A percentile compares a stretch with the other conserved stretches of the same genome.
phyloP scores from a whole-genome alignment of 2,113 vertebrate species.

The Macrotis lagotis region DNA sequence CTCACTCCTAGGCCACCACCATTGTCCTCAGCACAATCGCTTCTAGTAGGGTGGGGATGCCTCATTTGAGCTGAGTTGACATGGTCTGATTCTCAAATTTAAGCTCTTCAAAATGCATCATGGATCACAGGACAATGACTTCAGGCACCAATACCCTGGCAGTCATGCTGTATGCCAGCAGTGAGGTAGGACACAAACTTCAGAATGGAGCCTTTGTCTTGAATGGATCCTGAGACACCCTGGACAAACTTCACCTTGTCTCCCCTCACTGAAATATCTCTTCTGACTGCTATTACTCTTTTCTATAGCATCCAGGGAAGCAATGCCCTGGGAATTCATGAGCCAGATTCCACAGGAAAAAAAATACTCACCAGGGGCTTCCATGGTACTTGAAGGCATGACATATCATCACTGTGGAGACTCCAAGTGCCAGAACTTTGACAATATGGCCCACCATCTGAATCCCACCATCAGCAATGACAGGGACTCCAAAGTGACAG shows the following conservation, averaged over 20 bases:
- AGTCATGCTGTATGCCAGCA: slow-evolving; percentile 94
- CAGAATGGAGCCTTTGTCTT: slow-evolving; percentile 96
- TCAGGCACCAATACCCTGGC: slow-evolving; percentile 95
- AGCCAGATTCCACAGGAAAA: slow-evolving; percentile 94
- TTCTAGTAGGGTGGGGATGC: slow-evolving; percentile 94
- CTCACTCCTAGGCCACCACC: slow-evolving; percentile 72
- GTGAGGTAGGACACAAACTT: slow-evolving; percentile 96
- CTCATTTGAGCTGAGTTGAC: slow-evolving; percentile 95
- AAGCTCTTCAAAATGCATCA: slow-evolving; percentile 97
- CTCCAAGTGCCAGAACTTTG: slow-evolving; percentile 93
- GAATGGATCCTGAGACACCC: slow-evolving; percentile 93
- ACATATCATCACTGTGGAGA: slow-evolving; percentile 97
- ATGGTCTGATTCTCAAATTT: slow-evolving; percentile 97
- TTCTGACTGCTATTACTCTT: slow-evolving; percentile 94
- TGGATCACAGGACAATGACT: slow-evolving; percentile 94
- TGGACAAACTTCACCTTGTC: slow-evolving; percentile 95
- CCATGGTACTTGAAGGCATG: slow-evolving; percentile 92
- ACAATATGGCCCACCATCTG: slow-evolving; percentile 95
- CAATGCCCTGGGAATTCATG: slow-evolving; percentile 96
- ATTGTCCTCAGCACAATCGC: slow-evolving; percentile 89
- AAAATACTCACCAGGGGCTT: slow-evolving; percentile 95
- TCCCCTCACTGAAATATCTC: slow-evolving; percentile 94
- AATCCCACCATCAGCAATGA: slow-evolving; percentile 94
- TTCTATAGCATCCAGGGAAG: slow-evolving; percentile 95
- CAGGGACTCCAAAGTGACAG: slow-evolving; percentile 93